These are phyloP conservation scores for Druceiella hillmani DNA, from an alignment of 2,888 invertebrate species.

Conservation along the genomic window DNA sequence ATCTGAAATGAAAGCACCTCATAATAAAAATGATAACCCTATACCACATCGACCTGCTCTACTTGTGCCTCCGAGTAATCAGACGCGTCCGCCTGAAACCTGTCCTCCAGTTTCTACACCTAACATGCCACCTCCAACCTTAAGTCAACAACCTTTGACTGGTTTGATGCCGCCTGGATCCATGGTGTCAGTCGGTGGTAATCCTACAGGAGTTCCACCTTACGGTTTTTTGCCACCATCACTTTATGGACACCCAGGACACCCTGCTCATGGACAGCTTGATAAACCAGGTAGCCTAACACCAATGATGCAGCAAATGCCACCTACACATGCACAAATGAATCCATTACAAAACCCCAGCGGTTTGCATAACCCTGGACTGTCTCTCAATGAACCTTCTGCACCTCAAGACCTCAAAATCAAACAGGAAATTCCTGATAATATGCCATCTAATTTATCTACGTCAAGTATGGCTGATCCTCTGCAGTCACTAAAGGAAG, in stretches of 20 bases:
- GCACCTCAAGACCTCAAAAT: slow-evolving; percentile 51
- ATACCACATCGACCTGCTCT: slow-evolving; percentile 38
- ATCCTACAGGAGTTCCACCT: slow-evolving; percentile 48
- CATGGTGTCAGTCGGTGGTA: slow-evolving; percentile 55
- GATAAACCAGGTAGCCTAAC: slow-evolving; percentile 42
- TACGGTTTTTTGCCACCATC: slow-evolving; percentile 57
- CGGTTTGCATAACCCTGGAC: slow-evolving; percentile 34
- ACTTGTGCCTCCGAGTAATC: slow-evolving; percentile 41
- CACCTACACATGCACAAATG: slow-evolving; percentile 36
- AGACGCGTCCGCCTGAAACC: slow-evolving; percentile 36
- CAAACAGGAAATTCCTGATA: slow-evolving; percentile 51
- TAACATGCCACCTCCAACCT: slow-evolving; percentile 41
- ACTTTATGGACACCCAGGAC: slow-evolving; percentile 43
- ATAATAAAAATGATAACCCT: slow-evolving; percentile 31
- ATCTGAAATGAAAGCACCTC: slow-evolving; percentile 42
- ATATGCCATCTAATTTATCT: slow-evolving; percentile 45
- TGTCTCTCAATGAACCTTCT: slow-evolving; percentile 39
- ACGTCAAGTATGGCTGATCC: slow-evolving; percentile 59
- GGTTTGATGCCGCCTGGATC: slow-evolving; percentile 55
- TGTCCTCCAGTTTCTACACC: slow-evolving; percentile 37
- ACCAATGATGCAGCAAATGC: slow-evolving; percentile 40
- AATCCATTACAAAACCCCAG: too few relatives aligned
- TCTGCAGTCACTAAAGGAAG: slow-evolving; percentile 71
- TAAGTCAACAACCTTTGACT: slow-evolving; percentile 52
- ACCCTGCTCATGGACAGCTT: slow-evolving; percentile 22